Evolutionary conservation across 2,797 vertebrate genomes (phyloP).

Genomic region (Fratercula arctica): DNA sequence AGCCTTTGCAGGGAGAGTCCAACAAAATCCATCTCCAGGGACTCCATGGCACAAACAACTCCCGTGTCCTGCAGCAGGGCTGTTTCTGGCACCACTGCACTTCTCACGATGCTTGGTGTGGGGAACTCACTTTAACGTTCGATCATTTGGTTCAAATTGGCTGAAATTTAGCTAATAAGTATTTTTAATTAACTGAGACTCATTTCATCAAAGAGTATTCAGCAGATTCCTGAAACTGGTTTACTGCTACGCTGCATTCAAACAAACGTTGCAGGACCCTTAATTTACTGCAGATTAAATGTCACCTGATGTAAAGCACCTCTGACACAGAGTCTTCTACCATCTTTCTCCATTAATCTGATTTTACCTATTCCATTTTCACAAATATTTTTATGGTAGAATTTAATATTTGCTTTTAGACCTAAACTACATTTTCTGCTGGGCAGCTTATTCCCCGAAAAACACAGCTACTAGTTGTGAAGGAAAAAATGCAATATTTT

Average conservation of each 20-base stretch:
- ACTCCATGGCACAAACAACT: neutral
- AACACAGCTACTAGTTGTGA: neutral
- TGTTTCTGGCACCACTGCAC: neutral
- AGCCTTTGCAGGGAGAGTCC: neutral
- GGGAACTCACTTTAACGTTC: neutral
- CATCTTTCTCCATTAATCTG: neutral
- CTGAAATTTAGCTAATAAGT: neutral
- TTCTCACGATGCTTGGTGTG: neutral
- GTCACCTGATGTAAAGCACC: neutral
- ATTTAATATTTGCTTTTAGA: neutral
- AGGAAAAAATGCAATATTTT: neutral
- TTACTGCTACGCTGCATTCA: neutral
- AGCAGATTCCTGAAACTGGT: neutral
- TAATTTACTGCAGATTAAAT: neutral
- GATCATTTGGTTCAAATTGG: neutral
- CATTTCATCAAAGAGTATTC: neutral
- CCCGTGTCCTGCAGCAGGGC: neutral
- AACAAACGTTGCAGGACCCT: neutral
- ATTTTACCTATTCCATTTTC: neutral
- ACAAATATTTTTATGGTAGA: neutral
- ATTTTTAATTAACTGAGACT: neutral
- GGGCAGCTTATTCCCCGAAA: neutral
- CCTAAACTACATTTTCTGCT: neutral
- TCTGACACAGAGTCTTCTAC: neutral
- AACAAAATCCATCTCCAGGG: neutral